These are phyloP conservation scores for Sphaerodactylus townsendi DNA, from an alignment of 2,113 vertebrate species.

Conservation along the genomic window DNA sequence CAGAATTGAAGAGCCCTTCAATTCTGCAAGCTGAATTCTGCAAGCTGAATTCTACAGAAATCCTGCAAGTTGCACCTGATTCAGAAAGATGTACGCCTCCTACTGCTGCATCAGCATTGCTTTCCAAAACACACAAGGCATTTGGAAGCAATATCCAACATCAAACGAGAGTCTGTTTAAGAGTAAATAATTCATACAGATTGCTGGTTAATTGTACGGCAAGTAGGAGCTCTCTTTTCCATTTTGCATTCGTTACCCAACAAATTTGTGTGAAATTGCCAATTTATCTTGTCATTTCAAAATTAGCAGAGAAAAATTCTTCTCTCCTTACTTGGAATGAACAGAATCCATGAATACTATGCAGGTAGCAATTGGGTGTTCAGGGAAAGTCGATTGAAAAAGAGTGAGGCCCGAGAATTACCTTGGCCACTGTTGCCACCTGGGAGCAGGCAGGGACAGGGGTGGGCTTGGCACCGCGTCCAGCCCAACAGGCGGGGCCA, in stretches of 20 bases:
- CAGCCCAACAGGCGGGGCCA: too few relatives aligned
- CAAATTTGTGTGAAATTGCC: rapidly evolving
- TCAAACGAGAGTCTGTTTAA: neutral
- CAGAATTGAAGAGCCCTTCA: neutral
- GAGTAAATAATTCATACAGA: neutral
- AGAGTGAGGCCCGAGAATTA: neutral
- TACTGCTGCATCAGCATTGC: neutral
- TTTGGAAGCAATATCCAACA: neutral
- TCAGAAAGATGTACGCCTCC: neutral
- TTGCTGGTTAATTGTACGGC: neutral
- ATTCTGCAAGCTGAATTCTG: neutral
- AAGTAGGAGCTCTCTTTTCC: neutral
- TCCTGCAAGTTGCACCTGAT: too few relatives aligned
- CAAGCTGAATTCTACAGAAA: neutral
- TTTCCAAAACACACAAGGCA: neutral
- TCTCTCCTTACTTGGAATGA: neutral
- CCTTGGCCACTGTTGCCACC: too few relatives aligned
- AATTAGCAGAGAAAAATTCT: neutral
- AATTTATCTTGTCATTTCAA: neutral
- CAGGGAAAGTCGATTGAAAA: neutral
- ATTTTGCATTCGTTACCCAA: constrained; percentile 10
- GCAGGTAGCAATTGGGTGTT: neutral
- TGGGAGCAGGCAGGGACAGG: too few relatives aligned
- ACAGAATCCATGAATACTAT: neutral
- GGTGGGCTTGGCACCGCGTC: too few relatives aligned